These are phyloP conservation scores for Pelosia muscerda DNA, from an alignment of 2,888 invertebrate genomes.

Conservation along the genomic window DNA sequence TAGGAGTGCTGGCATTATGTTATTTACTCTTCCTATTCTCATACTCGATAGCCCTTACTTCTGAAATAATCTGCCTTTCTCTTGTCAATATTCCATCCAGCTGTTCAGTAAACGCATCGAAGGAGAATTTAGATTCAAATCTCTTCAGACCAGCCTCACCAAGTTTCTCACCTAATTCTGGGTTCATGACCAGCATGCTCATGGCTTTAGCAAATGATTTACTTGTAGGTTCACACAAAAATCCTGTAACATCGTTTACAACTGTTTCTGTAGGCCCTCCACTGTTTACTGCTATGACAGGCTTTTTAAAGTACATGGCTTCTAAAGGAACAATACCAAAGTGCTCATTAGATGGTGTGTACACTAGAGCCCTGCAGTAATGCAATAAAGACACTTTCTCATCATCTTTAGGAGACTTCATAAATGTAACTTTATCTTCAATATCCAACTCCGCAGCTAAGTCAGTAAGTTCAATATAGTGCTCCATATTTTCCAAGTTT, in stretches of 20 bases:
- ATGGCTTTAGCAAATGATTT: constrained; percentile 93
- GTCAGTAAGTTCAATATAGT: constrained; percentile 91
- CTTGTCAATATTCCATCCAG: constrained; percentile 86
- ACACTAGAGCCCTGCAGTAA: constrained; percentile 93
- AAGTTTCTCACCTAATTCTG: constrained; percentile 88
- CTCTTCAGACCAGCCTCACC: constrained; percentile 92
- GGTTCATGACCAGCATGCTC: constrained; percentile 88
- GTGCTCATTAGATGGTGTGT: constrained; percentile 99
- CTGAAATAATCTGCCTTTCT: constrained; percentile 78
- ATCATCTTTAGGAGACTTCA: constrained; percentile 95
- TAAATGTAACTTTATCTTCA: constrained; percentile 91
- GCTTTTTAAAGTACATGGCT: constrained; percentile 97
- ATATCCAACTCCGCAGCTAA: constrained; percentile 89
- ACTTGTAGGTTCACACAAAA: constrained; percentile 90
- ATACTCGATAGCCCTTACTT: constrained; percentile 75
- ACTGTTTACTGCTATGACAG: constrained; percentile 97
- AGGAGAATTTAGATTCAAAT: constrained; percentile 94
- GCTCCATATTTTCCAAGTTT: constrained; percentile 94
- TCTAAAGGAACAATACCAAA: constrained; percentile 99
- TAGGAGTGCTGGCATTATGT: constrained; percentile 74
- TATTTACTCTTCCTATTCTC: constrained; percentile 79
- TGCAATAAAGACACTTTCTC: constrained; percentile 94
- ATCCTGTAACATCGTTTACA: constrained; percentile 92
- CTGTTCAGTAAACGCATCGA: constrained; percentile 91
- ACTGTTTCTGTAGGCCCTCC: constrained; percentile 99